These are phyloP conservation scores for Planococcus citri DNA, from an alignment of 1,140 invertebrate genomes.

Conservation along the genomic window DNA sequence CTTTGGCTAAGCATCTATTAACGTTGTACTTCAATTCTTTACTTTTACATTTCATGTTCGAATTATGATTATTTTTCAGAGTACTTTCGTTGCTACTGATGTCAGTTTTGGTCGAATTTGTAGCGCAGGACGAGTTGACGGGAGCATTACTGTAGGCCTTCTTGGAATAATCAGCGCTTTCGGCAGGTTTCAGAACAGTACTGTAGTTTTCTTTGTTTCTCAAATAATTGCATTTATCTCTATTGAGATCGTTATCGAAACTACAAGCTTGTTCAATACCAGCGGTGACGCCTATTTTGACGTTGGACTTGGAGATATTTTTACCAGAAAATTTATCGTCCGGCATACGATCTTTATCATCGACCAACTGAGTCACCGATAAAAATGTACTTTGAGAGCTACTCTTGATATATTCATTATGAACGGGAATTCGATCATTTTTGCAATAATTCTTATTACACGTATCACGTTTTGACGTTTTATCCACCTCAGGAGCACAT, in stretches of 20 bases:
- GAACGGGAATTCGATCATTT: background rate
- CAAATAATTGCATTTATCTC: background rate
- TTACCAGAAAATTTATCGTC: background rate
- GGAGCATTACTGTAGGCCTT: background rate
- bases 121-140: background rate
- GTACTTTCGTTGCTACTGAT: background rate
- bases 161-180: background rate
- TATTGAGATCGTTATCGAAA: background rate
- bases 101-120: background rate
- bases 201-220: background rate
- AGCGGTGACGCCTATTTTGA: background rate
- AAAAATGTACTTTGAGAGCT: background rate
- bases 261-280: background rate
- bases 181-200: background rate
- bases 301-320: background rate
- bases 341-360: background rate
- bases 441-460: background rate
- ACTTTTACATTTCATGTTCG: background rate
- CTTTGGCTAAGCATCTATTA: background rate
- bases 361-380: background rate
- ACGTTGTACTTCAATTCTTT: background rate
- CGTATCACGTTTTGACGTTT: background rate
- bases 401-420: background rate
- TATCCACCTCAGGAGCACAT: background rate
- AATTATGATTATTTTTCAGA: background rate